A percentile compares a stretch with the other conserved stretches of the same genome.
Evolutionary conservation across 30 jellyfish, hydroid and myxozoan genomes (phyloP).

Genomic region (Phacellophora camtschatica): DNA sequence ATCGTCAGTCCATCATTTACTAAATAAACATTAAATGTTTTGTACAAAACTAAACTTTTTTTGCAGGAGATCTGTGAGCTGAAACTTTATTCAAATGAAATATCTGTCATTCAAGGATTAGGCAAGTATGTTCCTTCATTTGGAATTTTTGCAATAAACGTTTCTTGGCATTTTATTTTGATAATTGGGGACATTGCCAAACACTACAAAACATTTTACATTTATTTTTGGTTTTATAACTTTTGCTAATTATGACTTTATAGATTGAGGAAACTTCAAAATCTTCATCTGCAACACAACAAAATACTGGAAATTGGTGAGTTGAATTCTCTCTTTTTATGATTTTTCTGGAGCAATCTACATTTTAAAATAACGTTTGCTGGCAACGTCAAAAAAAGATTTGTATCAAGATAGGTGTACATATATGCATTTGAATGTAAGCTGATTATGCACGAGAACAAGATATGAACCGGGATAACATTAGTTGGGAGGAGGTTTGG

Average conservation of each 20-base stretch:
- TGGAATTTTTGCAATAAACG: neutral
- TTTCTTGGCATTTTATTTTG: neutral
- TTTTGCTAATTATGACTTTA: neutral
- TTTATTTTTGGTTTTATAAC: no score
- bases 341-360: no score
- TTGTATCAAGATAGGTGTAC: no score
- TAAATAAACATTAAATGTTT: no score
- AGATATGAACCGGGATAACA: no score
- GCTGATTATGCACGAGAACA: no score
- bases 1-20: no score
- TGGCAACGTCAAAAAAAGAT: no score
- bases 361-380: no score
- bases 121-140: conserved; percentile 1
- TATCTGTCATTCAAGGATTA: conserved; percentile 30
- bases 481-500: no score
- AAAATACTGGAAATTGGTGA: conserved; percentile 28
- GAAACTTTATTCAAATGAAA: conserved; percentile 63
- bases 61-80: conserved; percentile 61
- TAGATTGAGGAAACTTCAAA: conserved; percentile 46
- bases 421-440: no score
- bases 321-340: neutral
- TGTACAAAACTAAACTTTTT: neutral
- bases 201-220: neutral
- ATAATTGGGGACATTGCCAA: no score
- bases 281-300: conserved; percentile 58